Evolutionary conservation across 1,140 invertebrate species (phyloP).

Genomic region (Nebria ingens): DNA sequence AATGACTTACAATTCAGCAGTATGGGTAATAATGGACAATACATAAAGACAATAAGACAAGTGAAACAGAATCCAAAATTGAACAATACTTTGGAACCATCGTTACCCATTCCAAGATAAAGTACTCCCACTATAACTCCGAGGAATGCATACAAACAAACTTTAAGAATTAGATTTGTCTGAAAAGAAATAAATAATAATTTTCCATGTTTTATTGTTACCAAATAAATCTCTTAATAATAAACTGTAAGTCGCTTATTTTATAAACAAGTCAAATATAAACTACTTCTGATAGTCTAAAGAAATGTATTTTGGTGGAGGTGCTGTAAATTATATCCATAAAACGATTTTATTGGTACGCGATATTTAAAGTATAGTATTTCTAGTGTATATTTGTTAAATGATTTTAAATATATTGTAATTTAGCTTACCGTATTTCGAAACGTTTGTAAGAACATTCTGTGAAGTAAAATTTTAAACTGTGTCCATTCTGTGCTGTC

Average conservation of each 20-base stretch:
- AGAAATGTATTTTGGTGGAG: neutral
- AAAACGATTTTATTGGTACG: no score
- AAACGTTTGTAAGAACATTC: constrained; percentile 61
- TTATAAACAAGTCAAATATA: no score
- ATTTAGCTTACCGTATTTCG: constrained; percentile 60
- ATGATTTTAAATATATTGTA: no score
- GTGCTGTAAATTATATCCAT: no score
- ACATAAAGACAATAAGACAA: constrained; percentile 64
- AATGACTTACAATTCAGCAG: constrained; percentile 59
- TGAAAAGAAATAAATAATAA: constrained; percentile 42
- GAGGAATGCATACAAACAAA: constrained; percentile 55
- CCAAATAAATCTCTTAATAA: no score
- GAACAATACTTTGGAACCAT: constrained; percentile 67
- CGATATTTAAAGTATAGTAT: constrained; percentile 9
- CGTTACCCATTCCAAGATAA: constrained; percentile 60
- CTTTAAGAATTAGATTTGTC: constrained; percentile 58
- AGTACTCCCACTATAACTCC: constrained; percentile 56
- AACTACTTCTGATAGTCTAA: no score
- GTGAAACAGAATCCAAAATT: constrained; percentile 76
- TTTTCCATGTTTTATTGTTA: no score
- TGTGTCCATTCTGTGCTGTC: constrained; percentile 50
- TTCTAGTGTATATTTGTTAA: constrained; percentile 11
- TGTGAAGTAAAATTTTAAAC: constrained; percentile 49
- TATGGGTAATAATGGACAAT: constrained; percentile 68
- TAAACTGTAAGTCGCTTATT: no score